Percentiles rank a stretch among this genome's conserved stretches.
Evolutionary conservation across 2,888 invertebrate genomes (phyloP).

Genomic region (Eristalis tenax): DNA sequence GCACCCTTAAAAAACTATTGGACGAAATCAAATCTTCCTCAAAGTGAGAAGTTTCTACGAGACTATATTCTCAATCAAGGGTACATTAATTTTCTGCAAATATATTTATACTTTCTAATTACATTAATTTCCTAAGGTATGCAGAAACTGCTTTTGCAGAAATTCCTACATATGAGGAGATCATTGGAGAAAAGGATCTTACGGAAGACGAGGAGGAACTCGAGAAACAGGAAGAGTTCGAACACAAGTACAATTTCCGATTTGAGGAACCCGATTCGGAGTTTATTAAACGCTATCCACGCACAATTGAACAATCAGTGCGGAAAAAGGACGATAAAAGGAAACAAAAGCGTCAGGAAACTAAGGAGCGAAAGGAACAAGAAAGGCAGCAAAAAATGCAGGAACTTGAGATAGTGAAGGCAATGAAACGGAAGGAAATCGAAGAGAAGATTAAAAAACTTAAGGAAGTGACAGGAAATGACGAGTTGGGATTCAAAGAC

Average conservation of each 20-base stretch:
- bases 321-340: conserved; percentile 90
- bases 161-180: conserved; percentile 86
- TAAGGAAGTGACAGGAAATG: conserved; percentile 93
- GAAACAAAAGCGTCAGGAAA: conserved; percentile 88
- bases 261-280: conserved; percentile 98
- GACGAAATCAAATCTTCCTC: conserved; percentile 90
- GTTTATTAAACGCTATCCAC: conserved; percentile 95
- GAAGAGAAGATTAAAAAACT: conserved; percentile 93
- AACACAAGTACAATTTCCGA: conserved; percentile 96
- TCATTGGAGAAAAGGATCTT: conserved; percentile 84
- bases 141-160: conserved; percentile 82
- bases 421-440: conserved; percentile 93
- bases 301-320: conserved; percentile 91
- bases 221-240: conserved; percentile 93
- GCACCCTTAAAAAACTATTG: conserved; percentile 91
- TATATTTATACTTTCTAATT: not conserved
- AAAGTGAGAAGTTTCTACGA: conserved; percentile 93
- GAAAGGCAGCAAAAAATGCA: conserved; percentile 91
- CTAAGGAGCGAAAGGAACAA: conserved; percentile 87
- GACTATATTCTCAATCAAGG: conserved; percentile 96
- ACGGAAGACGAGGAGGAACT: conserved; percentile 91
- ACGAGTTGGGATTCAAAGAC: conserved; percentile 83
- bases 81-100: conserved; percentile 76
- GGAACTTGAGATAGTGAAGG: conserved; percentile 93
- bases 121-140: conserved; percentile 78